phyloP scores from a whole-genome alignment of 1,140 invertebrate species.

The Pseudobourletiella spinata region DNA sequence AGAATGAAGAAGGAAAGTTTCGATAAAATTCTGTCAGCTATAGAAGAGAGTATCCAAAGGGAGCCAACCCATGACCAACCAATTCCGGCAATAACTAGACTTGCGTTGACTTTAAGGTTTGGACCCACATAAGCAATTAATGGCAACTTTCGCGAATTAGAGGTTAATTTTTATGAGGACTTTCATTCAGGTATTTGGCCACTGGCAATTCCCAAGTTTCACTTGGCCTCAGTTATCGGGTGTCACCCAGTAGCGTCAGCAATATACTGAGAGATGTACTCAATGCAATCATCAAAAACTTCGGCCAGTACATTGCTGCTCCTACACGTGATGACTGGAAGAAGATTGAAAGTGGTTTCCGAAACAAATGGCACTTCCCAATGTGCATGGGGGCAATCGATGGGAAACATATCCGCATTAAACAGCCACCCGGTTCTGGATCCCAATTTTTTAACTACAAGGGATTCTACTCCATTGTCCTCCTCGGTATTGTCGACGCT shows the following conservation, averaged over 20 bases:
- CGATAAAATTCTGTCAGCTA: background rate
- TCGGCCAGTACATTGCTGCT: background rate
- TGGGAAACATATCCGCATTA: constrained; percentile 39
- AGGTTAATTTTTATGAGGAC: too few relatives aligned
- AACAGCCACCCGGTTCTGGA: constrained; percentile 28
- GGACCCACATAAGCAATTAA: background rate
- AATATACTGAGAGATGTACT: background rate
- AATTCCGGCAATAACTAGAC: background rate
- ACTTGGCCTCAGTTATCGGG: background rate
- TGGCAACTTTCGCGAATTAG: background rate
- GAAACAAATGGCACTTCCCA: constrained; percentile 39
- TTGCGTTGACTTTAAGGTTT: background rate
- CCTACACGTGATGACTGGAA: background rate
- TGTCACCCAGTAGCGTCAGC: background rate
- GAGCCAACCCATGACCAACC: background rate
- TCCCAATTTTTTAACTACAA: constrained; percentile 45
- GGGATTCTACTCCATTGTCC: constrained; percentile 36
- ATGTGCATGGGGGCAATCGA: constrained; percentile 38
- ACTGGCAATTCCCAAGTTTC: background rate
- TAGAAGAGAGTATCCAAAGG: background rate
- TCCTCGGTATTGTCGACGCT: constrained; percentile 37
- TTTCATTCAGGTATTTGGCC: background rate
- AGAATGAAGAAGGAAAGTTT: background rate
- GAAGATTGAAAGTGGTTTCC: constrained; percentile 20
- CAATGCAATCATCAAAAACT: background rate